Evolutionary conservation across 2,113 vertebrate species (phyloP).

Genomic region (human): GRCh38 chr7:123201501-123202000

Average conservation of each 20-base stretch:
- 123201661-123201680: neutral
- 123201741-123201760: neutral
- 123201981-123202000: neutral
- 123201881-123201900: neutral
- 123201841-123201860: neutral
- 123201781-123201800: neutral
- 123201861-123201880: neutral
- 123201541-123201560: slow-evolving; percentile 49
- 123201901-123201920: neutral
- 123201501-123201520: slow-evolving; percentile 32
- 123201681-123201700: neutral
- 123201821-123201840: neutral
- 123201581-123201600: slow-evolving; percentile 33
- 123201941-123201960: neutral
- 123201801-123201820: neutral
- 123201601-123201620: neutral
- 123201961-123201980: neutral
- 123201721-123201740: neutral
- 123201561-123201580: slow-evolving; percentile 39
- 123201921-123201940: neutral
- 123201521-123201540: slow-evolving; percentile 32
- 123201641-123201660: neutral
- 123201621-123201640: neutral
- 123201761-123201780: neutral
- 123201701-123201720: neutral